Evolutionary conservation across 2,797 vertebrate genomes (phyloP).

Genomic region (Tokudaia muenninki): DNA sequence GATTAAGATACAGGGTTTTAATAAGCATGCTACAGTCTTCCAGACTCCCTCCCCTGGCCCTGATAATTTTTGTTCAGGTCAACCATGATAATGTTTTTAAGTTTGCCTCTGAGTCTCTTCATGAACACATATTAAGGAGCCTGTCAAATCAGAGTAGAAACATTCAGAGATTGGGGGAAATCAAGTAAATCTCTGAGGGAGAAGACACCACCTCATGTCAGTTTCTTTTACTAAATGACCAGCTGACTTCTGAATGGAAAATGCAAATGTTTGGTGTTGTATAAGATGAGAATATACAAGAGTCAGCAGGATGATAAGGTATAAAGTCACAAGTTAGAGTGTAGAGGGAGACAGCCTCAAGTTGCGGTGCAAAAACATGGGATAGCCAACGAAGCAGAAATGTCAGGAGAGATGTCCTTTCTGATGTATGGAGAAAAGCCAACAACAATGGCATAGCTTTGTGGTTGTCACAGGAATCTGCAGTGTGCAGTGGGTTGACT

Average conservation of each 20-base stretch:
- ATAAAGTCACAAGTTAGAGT: neutral
- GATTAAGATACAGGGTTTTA: neutral
- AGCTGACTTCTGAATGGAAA: neutral
- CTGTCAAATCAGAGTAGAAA: neutral
- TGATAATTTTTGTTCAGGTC: neutral
- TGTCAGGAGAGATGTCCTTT: neutral
- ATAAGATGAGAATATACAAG: neutral
- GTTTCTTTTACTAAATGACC: neutral
- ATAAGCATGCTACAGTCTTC: neutral
- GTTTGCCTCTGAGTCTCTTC: neutral
- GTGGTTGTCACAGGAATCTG: neutral
- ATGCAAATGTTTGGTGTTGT: neutral
- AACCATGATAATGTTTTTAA: neutral
- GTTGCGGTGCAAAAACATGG: neutral
- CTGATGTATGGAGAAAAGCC: neutral
- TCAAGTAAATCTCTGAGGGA: neutral
- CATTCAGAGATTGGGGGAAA: too few species aligned
- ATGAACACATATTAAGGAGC: neutral
- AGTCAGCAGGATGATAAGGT: neutral
- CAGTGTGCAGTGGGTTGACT: neutral
- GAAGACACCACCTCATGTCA: neutral
- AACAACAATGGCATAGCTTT: neutral
- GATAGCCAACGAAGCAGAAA: neutral
- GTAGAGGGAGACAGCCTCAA: neutral
- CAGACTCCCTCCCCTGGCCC: neutral